A percentile compares a stretch with the other conserved stretches of the same genome.
phyloP scores from a whole-genome alignment of 2,888 invertebrate species.

The Diaphora mendica region DNA sequence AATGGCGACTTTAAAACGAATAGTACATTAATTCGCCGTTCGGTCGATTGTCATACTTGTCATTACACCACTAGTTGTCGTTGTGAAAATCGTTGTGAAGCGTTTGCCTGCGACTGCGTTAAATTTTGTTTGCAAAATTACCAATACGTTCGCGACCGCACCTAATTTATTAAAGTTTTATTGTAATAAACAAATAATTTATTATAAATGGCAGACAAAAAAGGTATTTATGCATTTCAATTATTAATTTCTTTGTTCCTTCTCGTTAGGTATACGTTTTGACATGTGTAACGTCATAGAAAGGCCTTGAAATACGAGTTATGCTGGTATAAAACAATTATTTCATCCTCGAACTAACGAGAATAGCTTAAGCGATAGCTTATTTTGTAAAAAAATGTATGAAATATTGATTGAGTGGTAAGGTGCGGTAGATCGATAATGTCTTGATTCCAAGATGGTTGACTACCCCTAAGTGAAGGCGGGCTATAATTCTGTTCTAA shows the following conservation, averaged over 20 bases:
- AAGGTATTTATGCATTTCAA: constrained; percentile 83
- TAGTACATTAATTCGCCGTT: not conserved
- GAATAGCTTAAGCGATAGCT: constrained; percentile 25
- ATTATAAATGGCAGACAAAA: constrained; percentile 85
- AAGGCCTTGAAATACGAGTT: constrained; percentile 57
- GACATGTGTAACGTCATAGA: constrained; percentile 83
- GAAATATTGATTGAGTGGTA: constrained; percentile 27
- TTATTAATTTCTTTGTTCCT: constrained; percentile 77
- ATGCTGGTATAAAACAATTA: constrained; percentile 49
- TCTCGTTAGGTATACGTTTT: constrained; percentile 61
- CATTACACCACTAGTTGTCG: constrained; percentile 62
- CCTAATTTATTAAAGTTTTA: constrained; percentile 61
- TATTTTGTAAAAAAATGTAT: constrained; percentile 29
- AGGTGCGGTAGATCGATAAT: constrained; percentile 70
- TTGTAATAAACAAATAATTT: constrained; percentile 66
- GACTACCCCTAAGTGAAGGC: constrained; percentile 58
- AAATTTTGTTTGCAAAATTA: constrained; percentile 60
- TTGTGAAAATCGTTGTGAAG: constrained; percentile 66
- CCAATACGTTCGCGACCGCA: constrained; percentile 52
- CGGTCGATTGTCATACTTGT: not conserved
- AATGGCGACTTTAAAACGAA: not conserved
- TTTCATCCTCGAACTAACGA: constrained; percentile 32
- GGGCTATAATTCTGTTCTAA: constrained; percentile 57
- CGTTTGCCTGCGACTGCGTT: constrained; percentile 72
- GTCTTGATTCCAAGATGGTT: constrained; percentile 76